Evolutionary conservation across 2,113 vertebrate species (phyloP).

Genomic region (Neopipo cinnamomea): DNA sequence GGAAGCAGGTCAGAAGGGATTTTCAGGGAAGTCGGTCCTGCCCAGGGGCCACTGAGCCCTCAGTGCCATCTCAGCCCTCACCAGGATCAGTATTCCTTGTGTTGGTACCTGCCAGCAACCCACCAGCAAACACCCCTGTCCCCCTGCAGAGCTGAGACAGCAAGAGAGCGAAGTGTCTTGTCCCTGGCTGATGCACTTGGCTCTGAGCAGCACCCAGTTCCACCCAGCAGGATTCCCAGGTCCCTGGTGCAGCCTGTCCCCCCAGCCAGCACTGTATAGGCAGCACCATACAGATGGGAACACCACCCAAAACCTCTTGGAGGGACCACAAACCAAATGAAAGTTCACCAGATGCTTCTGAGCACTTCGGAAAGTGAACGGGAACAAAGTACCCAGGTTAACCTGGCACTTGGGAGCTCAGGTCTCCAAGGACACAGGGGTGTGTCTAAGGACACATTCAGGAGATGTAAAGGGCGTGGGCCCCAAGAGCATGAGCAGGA

Average conservation of each 20-base stretch:
- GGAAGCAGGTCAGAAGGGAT: background rate
- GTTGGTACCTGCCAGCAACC: background rate
- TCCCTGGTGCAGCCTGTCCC: rapidly evolving
- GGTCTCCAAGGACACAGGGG: background rate
- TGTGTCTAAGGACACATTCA: background rate
- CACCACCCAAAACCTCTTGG: background rate
- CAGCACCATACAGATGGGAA: background rate
- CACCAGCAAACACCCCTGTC: too few relatives aligned
- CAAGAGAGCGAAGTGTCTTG: background rate
- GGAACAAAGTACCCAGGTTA: background rate
- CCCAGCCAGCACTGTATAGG: rapidly evolving
- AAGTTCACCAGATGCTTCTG: background rate
- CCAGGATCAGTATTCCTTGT: background rate
- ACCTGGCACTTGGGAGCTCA: background rate
- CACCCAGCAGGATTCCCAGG: background rate
- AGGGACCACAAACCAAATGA: rapidly evolving
- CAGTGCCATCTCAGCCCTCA: background rate
- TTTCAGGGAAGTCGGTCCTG: background rate
- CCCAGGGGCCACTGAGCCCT: background rate
- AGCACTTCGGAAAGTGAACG: background rate
- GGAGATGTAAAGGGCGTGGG: background rate
- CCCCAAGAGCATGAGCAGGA: rapidly evolving
- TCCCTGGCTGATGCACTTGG: background rate
- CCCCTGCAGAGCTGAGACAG: too few relatives aligned
- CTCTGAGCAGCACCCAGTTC: background rate